Base-by-base conservation (phyloP, 2,113 vertebrate species). In the Gopherus evgoodei region DNA sequence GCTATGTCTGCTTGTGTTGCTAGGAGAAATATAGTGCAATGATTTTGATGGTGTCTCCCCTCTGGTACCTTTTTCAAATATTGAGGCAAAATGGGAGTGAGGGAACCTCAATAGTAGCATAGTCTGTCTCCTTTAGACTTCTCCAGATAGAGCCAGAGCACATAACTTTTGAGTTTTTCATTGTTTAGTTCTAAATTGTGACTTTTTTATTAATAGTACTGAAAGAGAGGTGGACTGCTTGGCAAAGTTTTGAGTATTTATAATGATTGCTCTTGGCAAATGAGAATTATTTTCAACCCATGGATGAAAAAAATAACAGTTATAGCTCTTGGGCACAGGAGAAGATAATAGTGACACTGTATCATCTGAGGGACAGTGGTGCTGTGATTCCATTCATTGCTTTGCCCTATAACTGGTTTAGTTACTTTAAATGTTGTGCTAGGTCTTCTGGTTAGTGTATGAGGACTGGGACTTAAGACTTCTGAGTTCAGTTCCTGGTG, bases 341-440 rank as follows among this genome's bases (percentile, higher is more conserved):
- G 38, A 56, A 81, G 59, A 54, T 65, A 1, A 1, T 52, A 35
- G 52, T 83, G 53, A 6, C 11, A 31, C 1, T 0, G 0, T 80
- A 11, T 78, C 16, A 29, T 16, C 9, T 4, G 62, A 21, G 7
- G 2, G 1, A 81, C 83, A 1, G 0, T 56, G 29, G 16, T 65
- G 47, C 22, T n/a, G 5, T 72, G 54, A 13, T 72, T 86, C 75
- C 0, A 2, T 21, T 78, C 11, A 69, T 7, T 42, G 69, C 6
- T 59, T 62, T 84, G 10, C 2, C 56, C 92, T 12, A 29, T 44
- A 17, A 72, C 0, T 0, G 3, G 38, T 12, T 25, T 10, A 42
- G 22, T 14, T 75, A 13, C n/a, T 75, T n/a, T 75, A 42, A 44
- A 44, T 65, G 88, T 8, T 12, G 2, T 1, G 1, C 27, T 31